Conservation (phyloP, 2,113 vertebrate genomes). For the Platichthys stellatus region DNA sequence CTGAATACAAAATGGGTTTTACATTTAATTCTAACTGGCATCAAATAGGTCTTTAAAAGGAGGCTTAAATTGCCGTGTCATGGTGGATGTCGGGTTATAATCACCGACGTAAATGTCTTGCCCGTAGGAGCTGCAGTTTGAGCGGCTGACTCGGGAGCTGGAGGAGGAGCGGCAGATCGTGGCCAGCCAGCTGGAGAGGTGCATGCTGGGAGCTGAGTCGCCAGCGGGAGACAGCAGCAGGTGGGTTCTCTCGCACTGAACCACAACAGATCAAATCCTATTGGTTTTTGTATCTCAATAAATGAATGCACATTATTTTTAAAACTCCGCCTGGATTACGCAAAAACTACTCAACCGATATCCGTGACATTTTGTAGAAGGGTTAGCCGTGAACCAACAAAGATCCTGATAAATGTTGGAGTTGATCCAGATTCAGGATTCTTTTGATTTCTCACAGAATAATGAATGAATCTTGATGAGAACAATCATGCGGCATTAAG, state of each 20-base stretch:
- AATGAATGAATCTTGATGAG: no score
- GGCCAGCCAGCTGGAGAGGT: constrained; percentile 98
- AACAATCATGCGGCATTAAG: no score
- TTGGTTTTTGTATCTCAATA: no score
- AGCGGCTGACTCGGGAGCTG: constrained; percentile 97
- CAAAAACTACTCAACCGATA: neutral
- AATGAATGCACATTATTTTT: no score
- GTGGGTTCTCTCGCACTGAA: constrained; percentile 66
- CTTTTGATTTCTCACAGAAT: no score
- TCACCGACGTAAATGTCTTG: constrained; percentile 60
- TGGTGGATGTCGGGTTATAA: constrained; percentile 33
- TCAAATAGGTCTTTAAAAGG: constrained; percentile 38
- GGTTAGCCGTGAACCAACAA: no score
- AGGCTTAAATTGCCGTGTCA: constrained; percentile 22
- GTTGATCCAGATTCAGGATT: no score
- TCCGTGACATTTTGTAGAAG: no score
- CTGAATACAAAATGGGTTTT: constrained; percentile 46
- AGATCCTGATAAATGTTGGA: no score
- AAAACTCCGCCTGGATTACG: no score
- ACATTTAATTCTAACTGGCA: constrained; percentile 56
- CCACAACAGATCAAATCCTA: no score
- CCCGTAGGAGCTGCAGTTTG: constrained; percentile 96
- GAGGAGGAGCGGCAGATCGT: constrained; percentile 99
- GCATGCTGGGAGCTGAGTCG: constrained; percentile 97
- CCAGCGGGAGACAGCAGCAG: constrained; percentile 96